phyloP scores from a whole-genome alignment of 2,113 vertebrate species.

The Notiomystis cincta region DNA sequence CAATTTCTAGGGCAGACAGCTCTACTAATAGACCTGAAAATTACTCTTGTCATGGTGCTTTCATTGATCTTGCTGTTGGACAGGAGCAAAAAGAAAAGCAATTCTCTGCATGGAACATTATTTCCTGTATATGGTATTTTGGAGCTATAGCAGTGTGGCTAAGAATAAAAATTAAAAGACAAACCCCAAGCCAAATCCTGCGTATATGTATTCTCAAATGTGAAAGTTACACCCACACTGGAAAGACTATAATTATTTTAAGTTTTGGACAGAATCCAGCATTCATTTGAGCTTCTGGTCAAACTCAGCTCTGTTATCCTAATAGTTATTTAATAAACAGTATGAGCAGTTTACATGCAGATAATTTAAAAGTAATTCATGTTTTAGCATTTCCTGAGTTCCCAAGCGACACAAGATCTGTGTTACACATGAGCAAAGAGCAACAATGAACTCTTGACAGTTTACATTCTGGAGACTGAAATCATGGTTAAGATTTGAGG shows the following conservation, averaged over 20 bases:
- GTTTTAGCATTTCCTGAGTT: neutral
- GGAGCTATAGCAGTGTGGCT: neutral
- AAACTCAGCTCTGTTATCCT: constrained; percentile 23
- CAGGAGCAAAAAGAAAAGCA: neutral
- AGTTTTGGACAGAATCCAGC: constrained; percentile 25
- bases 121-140: neutral
- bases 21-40: neutral
- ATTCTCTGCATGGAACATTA: neutral
- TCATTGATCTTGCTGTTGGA: neutral
- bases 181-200: neutral
- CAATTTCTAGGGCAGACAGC: neutral
- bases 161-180: neutral
- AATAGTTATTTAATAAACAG: constrained; percentile 25
- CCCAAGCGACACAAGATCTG: neutral
- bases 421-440: neutral
- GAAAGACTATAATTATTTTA: neutral
- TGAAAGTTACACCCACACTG: neutral
- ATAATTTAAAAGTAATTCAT: neutral
- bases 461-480: neutral
- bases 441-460: neutral
- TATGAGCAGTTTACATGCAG: neutral
- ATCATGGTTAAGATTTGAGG: neutral
- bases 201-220: neutral
- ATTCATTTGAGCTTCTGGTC: constrained; percentile 43
- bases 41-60: neutral